Percentiles rank a stretch among this genome's conserved stretches.
phyloP scores from a whole-genome alignment of 2,888 invertebrate species.

The Cheilosia variabilis region DNA sequence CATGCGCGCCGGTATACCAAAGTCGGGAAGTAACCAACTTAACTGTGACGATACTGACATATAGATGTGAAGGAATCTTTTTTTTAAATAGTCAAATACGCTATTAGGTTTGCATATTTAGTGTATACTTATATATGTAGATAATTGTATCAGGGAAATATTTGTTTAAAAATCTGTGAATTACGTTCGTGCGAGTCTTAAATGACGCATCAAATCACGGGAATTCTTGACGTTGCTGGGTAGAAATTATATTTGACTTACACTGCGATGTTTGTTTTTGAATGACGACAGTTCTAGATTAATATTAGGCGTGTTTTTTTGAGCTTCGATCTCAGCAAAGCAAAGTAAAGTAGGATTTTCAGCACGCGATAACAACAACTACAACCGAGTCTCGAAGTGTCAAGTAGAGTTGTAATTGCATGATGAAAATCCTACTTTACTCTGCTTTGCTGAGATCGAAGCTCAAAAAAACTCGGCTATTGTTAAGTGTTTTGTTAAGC shows the following conservation, averaged over 20 bases:
- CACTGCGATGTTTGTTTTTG: slow-evolving; percentile 20
- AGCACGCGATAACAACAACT: no score
- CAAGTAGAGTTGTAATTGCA: no score
- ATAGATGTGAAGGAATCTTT: slow-evolving; percentile 40
- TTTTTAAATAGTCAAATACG: slow-evolving; percentile 24
- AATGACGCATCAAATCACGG: slow-evolving; percentile 58
- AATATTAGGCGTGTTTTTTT: no score
- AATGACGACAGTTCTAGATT: no score
- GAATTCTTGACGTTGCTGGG: slow-evolving; percentile 14
- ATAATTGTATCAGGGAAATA: slow-evolving; percentile 23
- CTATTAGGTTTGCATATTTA: slow-evolving; percentile 29
- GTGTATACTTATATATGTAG: not conserved
- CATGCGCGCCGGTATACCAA: not conserved
- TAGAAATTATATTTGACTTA: slow-evolving; percentile 4
- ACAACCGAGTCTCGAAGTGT: no score
- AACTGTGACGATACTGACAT: slow-evolving; percentile 49
- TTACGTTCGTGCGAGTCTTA: slow-evolving; percentile 42
- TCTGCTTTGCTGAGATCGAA: no score
- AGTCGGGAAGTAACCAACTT: slow-evolving; percentile 32
- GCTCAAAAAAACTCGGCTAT: no score
- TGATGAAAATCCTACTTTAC: no score
- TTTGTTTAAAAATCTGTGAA: slow-evolving; percentile 38
- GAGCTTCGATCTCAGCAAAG: no score
- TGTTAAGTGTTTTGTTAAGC: not conserved
- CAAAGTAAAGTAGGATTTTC: no score